Conservation (phyloP, 2,888 invertebrate species). For the Hydrotaea cyrtoneurina region DNA sequence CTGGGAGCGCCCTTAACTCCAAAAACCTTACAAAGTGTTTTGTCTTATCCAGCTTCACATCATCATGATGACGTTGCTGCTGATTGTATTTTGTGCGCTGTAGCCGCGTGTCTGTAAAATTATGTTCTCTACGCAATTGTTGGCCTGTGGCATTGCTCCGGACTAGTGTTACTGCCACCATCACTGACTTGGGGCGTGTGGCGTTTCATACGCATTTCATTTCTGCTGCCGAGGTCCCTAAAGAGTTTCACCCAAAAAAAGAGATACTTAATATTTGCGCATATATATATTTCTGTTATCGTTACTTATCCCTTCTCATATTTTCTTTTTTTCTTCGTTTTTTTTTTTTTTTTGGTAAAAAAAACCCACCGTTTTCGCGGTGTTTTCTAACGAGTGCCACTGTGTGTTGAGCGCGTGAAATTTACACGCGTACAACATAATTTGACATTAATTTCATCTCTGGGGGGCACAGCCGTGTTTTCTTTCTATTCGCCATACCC, state of each 20-base stretch:
- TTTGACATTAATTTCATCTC: slow-evolving; percentile 78
- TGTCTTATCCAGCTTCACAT: neutral
- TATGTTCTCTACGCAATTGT: slow-evolving; percentile 14
- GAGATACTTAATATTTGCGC: slow-evolving; percentile 50
- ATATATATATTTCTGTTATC: slow-evolving; percentile 41
- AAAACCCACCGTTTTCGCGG: slow-evolving; percentile 3
- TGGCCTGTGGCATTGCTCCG: slow-evolving; percentile 3
- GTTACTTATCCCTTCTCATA: neutral
- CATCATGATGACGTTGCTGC: neutral
- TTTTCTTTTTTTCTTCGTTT: slow-evolving; percentile 18
- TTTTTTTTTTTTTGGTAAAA: slow-evolving; percentile 29
- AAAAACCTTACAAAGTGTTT: neutral
- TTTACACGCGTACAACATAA: slow-evolving; percentile 77
- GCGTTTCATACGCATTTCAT: neutral
- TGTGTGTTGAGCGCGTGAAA: slow-evolving; percentile 71
- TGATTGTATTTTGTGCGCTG: neutral
- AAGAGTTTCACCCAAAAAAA: neutral
- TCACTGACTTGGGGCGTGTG: neutral
- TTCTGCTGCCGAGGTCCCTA: neutral
- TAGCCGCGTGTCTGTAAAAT: neutral
- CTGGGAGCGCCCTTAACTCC: neutral
- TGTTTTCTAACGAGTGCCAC: neutral
- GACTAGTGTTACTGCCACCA: neutral
- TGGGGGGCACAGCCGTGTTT: slow-evolving; percentile 67
- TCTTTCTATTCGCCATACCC: neutral